Evolutionary conservation across 2,797 vertebrate species (phyloP), one percentile per base, ranked within the genome.

Genomic region (Rhynchotus rufescens): DNA sequence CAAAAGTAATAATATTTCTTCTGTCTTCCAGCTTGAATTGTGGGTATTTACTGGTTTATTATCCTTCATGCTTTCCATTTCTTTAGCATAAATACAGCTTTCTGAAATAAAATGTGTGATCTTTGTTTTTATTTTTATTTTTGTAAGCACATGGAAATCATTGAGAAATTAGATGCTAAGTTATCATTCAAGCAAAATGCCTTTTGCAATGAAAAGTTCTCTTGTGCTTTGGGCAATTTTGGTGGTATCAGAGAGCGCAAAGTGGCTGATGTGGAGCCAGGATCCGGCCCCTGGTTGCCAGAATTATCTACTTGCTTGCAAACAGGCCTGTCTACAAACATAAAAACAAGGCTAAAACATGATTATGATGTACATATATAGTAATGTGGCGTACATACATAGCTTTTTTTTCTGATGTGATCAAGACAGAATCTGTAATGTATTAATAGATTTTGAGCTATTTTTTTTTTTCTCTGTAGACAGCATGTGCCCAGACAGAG

Each of bases 281-380:
- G 34, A 9, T 64, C 44, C 88, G 44, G 12, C 57, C 12, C 11
- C 21, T 26, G 28, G 19, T 45, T 89, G 22, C 38, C 51, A 11
- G 60, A 26, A 17, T 26, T 80, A 16, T 77, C 45, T 47, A 0
- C 30, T 56, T 76, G 21, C 38, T 69, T 64, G 40, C 62, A 16
- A 2, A 1, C 38, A 34, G 49, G 3, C 12, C 56, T 64, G 64
- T 38, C 47, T 38, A 15, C 45, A 32, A 32, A 26, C 5, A 12
- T 38, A 12, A 28, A 49, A 25, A 21, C 23, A 22, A 4, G 3
- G 28, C 4, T 25, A 32, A 2, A 23, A 8, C 1, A 0, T 17
- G 45, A 21, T 2, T 61, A 8, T 40, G 19, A 36, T 38, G 44
- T 56, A 59, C 2, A 1, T 62, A 76, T 56, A 9, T 30, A 36